phyloP scores from a whole-genome alignment of 2,113 vertebrate species.

The Carassius auratus region DNA sequence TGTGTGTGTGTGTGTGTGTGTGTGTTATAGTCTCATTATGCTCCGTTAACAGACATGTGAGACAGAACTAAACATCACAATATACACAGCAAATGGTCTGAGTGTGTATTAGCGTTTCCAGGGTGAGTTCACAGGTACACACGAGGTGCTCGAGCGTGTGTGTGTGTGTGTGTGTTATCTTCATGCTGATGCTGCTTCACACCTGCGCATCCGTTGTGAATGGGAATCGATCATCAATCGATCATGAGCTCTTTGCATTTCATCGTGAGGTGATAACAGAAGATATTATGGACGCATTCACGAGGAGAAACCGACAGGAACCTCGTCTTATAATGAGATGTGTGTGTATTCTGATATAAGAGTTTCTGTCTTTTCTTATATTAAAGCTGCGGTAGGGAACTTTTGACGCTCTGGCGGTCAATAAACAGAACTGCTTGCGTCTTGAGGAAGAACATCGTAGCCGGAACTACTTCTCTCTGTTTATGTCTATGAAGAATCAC shows the following conservation, averaged over 20 bases:
- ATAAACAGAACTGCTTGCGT: no score
- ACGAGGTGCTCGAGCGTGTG: conserved; percentile 28
- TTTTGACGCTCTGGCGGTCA: no score
- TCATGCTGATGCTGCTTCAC: conserved; percentile 67
- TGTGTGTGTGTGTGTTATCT: conserved; percentile 56
- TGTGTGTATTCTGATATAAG: conserved; percentile 67
- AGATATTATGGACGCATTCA: conserved; percentile 61
- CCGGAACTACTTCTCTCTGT: no score
- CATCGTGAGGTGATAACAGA: conserved; percentile 76
- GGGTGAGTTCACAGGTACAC: conserved; percentile 40
- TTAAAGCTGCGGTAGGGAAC: no score
- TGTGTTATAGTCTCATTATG: conserved; percentile 1
- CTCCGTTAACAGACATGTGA: conserved; percentile 50
- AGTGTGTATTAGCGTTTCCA: conserved; percentile 43
- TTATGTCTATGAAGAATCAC: no score
- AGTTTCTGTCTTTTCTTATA: not conserved
- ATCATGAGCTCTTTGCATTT: conserved; percentile 76
- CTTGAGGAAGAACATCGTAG: no score
- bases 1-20: not conserved
- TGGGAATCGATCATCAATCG: conserved; percentile 72
- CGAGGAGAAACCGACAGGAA: conserved; percentile 62
- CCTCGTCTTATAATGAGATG: conserved; percentile 46
- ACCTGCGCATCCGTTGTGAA: conserved; percentile 54
- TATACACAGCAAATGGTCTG: conserved; percentile 49
- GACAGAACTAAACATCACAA: conserved; percentile 55